Percentiles rank a stretch among this genome's conserved stretches.
phyloP scores from a whole-genome alignment of 2,113 vertebrate genomes.

The Acrocephalus kingi region DNA sequence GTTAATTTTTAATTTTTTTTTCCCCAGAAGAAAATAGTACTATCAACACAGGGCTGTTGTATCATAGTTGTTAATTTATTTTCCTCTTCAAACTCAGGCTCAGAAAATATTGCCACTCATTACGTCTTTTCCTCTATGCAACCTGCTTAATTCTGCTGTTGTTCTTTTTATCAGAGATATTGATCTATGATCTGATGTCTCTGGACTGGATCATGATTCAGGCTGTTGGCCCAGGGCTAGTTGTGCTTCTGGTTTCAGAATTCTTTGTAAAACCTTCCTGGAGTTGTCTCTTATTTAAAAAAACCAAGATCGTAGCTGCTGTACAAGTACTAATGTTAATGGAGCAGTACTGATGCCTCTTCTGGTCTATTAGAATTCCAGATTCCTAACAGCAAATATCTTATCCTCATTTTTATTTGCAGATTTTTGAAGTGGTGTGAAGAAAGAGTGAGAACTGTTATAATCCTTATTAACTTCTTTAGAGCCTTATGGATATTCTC shows the following conservation, averaged over 20 bases:
- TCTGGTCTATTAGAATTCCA: not conserved
- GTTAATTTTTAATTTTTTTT: not conserved
- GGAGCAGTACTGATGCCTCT: not conserved
- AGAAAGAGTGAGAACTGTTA: not conserved
- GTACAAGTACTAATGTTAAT: not conserved
- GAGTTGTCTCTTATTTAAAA: not conserved
- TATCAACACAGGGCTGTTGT: not conserved
- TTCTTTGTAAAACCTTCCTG: constrained; percentile 11
- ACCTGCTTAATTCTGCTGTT: constrained; percentile 12
- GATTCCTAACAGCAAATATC: not conserved
- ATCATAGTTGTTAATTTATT: not conserved
- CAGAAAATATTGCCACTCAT: not conserved
- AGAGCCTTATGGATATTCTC: not conserved
- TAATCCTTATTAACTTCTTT: not conserved
- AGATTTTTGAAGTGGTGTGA: not conserved
- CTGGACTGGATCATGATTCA: not conserved
- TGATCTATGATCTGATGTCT: constrained; percentile 1
- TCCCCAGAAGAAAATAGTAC: not conserved
- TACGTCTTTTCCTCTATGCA: not conserved
- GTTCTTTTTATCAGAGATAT: not conserved
- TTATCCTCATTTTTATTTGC: not conserved
- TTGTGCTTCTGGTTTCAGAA: constrained; percentile 1
- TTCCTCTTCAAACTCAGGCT: not conserved
- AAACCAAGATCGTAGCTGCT: not conserved
- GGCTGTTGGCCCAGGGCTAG: not conserved